Conservation (phyloP, 2,888 invertebrate genomes). For the Eurois occulta region DNA sequence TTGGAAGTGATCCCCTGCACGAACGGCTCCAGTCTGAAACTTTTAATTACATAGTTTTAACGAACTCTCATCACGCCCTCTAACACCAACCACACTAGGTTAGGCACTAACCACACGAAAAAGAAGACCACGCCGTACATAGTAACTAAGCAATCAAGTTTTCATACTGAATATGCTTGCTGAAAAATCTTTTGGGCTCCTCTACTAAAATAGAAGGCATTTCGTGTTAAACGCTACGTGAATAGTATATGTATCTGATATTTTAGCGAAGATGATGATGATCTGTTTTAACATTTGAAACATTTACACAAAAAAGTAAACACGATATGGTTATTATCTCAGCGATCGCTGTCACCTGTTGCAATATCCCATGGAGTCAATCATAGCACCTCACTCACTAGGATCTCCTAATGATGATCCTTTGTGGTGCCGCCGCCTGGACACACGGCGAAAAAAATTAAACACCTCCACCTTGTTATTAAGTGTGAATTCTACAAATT, state of each 20-base stretch:
- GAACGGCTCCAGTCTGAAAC: neutral
- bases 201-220: neutral
- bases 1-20: neutral
- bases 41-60: neutral
- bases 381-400: constrained; percentile 80
- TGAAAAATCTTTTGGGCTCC: neutral
- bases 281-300: constrained; percentile 29
- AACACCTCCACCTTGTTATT: constrained; percentile 85
- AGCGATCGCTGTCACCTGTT: constrained; percentile 80
- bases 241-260: neutral
- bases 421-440: constrained; percentile 82
- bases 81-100: too few species aligned
- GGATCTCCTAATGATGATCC: constrained; percentile 79
- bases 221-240: neutral
- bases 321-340: constrained; percentile 55
- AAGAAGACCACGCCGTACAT: too few species aligned
- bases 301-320: constrained; percentile 35
- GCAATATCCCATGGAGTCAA: constrained; percentile 81
- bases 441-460: constrained; percentile 77
- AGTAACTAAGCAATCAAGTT: neutral
- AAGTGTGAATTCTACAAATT: constrained; percentile 90
- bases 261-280: constrained; percentile 6
- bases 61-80: neutral
- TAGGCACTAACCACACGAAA: too few species aligned
- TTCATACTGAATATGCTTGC: neutral